A percentile compares a stretch with the other conserved stretches of the same genome.
phyloP scores from a whole-genome alignment of 2,797 vertebrate species.

The Buceros bicornis region DNA sequence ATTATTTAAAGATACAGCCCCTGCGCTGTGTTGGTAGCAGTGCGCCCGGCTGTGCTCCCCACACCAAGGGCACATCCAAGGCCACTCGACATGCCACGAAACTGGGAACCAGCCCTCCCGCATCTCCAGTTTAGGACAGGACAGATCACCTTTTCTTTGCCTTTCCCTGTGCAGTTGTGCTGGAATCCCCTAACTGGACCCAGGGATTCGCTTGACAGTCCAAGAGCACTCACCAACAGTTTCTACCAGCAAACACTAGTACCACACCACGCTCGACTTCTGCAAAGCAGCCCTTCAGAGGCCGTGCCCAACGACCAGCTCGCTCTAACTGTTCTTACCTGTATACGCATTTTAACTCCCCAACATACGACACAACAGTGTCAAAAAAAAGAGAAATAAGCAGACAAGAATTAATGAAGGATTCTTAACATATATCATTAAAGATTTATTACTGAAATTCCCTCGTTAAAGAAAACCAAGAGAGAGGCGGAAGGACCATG shows the following conservation, averaged over 20 bases:
- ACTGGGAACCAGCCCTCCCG: neutral
- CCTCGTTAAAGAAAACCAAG: slow-evolving; percentile 92
- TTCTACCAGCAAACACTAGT: neutral
- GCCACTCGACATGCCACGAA: neutral
- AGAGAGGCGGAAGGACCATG: slow-evolving; percentile 68
- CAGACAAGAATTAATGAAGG: slow-evolving; percentile 91
- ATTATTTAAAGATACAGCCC: slow-evolving; percentile 84
- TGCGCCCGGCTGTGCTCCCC: rapidly evolving
- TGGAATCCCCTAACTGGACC: neutral
- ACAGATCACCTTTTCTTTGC: neutral
- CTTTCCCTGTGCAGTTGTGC: rapidly evolving
- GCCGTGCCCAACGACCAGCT: neutral
- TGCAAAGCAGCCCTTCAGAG: neutral
- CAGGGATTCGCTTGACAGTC: neutral
- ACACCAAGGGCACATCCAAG: neutral
- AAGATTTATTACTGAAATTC: slow-evolving; percentile 98
- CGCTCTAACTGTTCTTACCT: neutral
- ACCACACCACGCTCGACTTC: neutral
- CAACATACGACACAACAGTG: neutral
- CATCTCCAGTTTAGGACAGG: neutral
- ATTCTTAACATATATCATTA: slow-evolving; percentile 96
- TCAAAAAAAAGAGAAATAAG: slow-evolving; percentile 80
- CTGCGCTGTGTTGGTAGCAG: neutral
- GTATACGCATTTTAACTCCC: neutral
- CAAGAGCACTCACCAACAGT: slow-evolving; percentile 59